Evolutionary conservation across 2,113 vertebrate species (phyloP).

Genomic region (Plectropomus leopardus): DNA sequence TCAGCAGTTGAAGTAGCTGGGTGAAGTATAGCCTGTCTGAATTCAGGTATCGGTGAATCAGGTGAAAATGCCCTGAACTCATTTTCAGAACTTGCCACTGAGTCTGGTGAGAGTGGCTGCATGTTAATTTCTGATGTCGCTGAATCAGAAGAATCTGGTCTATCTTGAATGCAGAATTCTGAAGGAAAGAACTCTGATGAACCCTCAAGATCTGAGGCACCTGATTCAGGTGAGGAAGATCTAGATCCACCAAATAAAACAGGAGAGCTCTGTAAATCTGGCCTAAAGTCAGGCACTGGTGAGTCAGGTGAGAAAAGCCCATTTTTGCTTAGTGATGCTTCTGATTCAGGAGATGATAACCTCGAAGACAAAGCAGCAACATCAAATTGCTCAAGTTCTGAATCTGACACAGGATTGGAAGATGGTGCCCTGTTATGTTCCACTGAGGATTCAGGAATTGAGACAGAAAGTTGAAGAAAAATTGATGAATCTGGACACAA

Average conservation of each 20-base stretch:
- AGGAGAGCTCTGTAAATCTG: background rate
- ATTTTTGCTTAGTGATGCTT: too few species aligned
- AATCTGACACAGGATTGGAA: too few species aligned
- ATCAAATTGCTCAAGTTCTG: too few species aligned
- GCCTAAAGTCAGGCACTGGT: too few species aligned
- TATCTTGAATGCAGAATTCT: background rate
- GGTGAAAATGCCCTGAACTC: slow-evolving; percentile 48
- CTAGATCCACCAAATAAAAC: too few species aligned
- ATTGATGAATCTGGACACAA: background rate
- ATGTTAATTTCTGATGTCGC: slow-evolving; percentile 41
- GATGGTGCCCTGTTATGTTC: too few species aligned
- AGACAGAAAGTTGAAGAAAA: too few species aligned
- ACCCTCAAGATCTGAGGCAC: slow-evolving; percentile 4
- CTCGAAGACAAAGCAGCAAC: too few species aligned
- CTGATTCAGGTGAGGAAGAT: slow-evolving; percentile 30
- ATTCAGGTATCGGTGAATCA: slow-evolving; percentile 70
- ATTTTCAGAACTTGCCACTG: slow-evolving; percentile 48
- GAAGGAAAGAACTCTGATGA: background rate
- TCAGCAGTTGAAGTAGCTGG: background rate
- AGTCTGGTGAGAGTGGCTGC: slow-evolving; percentile 49
- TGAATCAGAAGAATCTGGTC: background rate
- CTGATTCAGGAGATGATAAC: too few species aligned
- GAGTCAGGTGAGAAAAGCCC: too few species aligned
- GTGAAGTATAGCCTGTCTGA: background rate
- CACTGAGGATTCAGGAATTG: too few species aligned